phyloP scores from a whole-genome alignment of 2,888 invertebrate species.

The Melanargia galathea region DNA sequence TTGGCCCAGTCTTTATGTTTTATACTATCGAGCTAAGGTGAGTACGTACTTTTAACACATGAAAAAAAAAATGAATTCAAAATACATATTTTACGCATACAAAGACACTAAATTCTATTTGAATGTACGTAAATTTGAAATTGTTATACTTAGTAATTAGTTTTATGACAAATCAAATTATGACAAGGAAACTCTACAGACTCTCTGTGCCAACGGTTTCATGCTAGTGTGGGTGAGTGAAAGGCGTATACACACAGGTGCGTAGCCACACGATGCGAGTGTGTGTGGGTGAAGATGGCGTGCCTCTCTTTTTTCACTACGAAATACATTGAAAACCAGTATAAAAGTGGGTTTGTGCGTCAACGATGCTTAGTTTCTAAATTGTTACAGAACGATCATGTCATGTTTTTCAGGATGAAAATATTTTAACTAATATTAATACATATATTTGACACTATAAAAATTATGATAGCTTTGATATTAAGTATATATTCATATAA shows the following conservation, averaged over 20 bases:
- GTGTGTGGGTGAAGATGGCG: slow-evolving; percentile 65
- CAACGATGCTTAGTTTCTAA: slow-evolving; percentile 65
- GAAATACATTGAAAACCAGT: slow-evolving; percentile 67
- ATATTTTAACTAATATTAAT: not conserved
- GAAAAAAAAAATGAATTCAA: too few species aligned
- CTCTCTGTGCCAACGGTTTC: slow-evolving; percentile 41
- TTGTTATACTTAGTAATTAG: not conserved
- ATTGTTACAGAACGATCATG: slow-evolving; percentile 46
- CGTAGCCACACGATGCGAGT: slow-evolving; percentile 49
- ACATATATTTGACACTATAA: not conserved
- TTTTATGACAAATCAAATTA: slow-evolving; percentile 4
- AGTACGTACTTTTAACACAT: too few species aligned
- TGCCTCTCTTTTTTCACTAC: slow-evolving; percentile 63
- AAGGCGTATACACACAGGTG: slow-evolving; percentile 65
- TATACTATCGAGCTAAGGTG: too few species aligned
- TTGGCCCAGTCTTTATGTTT: too few species aligned
- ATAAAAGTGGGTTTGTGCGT: slow-evolving; percentile 64
- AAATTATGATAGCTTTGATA: not conserved
- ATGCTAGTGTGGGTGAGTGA: slow-evolving; percentile 63
- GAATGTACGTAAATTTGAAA: too few species aligned
- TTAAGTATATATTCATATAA: too few species aligned
- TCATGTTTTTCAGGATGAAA: slow-evolving; percentile 38
- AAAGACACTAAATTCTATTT: too few species aligned
- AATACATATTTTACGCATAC: too few species aligned
- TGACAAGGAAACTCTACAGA: slow-evolving; percentile 47